Conservation (phyloP, 2,797 vertebrate genomes). For the Schizopygopsis malacanthus region DNA sequence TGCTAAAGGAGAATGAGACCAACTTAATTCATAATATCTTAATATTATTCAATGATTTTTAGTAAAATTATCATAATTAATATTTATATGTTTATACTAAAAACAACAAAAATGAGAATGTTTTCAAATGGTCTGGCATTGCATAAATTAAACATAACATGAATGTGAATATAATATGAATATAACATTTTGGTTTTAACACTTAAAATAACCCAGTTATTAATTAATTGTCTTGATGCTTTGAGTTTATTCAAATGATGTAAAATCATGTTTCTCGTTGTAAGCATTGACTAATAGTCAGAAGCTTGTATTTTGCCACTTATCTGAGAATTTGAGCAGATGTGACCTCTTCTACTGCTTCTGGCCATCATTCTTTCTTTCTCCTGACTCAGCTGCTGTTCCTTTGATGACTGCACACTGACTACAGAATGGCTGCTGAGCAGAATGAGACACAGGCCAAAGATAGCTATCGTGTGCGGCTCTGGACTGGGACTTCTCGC, state of each 20-base stretch:
- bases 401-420: slow-evolving; percentile 75
- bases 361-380: background rate
- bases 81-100: background rate
- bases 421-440: slow-evolving; percentile 76
- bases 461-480: slow-evolving; percentile 74
- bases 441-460: slow-evolving; percentile 72
- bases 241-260: background rate
- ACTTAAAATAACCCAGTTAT: background rate
- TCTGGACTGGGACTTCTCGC: slow-evolving; percentile 74
- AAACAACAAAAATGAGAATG: background rate
- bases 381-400: slow-evolving; percentile 69
- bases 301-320: background rate
- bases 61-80: background rate
- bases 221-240: background rate
- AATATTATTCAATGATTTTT: background rate
- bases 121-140: background rate
- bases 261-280: background rate
- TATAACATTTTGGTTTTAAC: background rate
- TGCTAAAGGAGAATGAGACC: too few species aligned
- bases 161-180: background rate
- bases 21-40: too few species aligned
- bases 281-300: background rate
- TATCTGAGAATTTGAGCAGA: slow-evolving; percentile 6
- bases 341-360: background rate
- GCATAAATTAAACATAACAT: background rate